These are phyloP conservation scores for Temnothorax ravouxi DNA, from an alignment of 2,888 invertebrate species.

Conservation along the genomic window DNA sequence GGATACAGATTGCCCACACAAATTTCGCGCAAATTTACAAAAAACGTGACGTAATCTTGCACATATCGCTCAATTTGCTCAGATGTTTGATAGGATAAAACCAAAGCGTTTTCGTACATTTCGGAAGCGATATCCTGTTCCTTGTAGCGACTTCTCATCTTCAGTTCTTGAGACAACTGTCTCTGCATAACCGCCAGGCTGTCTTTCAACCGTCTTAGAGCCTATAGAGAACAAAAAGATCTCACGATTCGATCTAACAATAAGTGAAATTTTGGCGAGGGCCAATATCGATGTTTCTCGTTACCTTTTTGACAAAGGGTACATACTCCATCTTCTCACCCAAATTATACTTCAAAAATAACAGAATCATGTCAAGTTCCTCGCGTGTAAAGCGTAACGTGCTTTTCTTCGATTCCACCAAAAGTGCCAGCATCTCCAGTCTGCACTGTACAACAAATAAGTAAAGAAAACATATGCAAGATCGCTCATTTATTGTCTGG, in stretches of 20 bases:
- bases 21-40: conserved; percentile 86
- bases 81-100: conserved; percentile 19
- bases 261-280: background rate
- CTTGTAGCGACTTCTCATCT: conserved; percentile 61
- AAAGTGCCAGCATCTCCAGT: conserved; percentile 89
- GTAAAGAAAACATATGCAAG: background rate
- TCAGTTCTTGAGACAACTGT: conserved; percentile 67
- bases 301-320: conserved; percentile 91
- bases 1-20: conserved; percentile 88
- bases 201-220: conserved; percentile 87
- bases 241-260: background rate
- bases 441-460: conserved; percentile 87
- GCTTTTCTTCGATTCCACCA: conserved; percentile 92
- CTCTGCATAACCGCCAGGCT: conserved; percentile 83
- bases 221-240: conserved; percentile 73
- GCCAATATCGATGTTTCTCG: background rate
- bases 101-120: background rate
- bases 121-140: conserved; percentile 14
- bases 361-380: conserved; percentile 90
- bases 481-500: background rate
- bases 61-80: conserved; percentile 78
- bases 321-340: conserved; percentile 91
- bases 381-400: conserved; percentile 89
- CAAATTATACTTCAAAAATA: conserved; percentile 90
- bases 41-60: conserved; percentile 86